A percentile compares a stretch with the other conserved stretches of the same genome.
These are phyloP conservation scores for Chaenogobius annularis DNA, from an alignment of 2,113 vertebrate genomes.

Conservation along the genomic window DNA sequence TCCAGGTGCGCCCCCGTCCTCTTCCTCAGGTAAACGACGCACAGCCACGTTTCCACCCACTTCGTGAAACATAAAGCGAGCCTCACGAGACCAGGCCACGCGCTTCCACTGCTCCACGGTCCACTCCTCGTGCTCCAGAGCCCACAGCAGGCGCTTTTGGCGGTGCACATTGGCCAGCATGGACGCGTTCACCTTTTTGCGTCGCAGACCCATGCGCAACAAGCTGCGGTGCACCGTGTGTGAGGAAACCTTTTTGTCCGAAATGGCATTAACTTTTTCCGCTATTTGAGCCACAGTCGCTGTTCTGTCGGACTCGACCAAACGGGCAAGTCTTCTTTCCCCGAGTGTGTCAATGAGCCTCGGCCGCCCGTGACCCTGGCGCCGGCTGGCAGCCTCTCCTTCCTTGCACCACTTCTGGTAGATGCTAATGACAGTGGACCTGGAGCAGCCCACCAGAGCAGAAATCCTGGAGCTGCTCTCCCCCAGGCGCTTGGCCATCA, in stretches of 20 bases:
- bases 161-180: slow-evolving; percentile 1
- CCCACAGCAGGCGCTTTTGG: slow-evolving; percentile 3
- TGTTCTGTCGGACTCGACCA: slow-evolving; percentile 6
- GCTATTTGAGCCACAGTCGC: slow-evolving; percentile 7
- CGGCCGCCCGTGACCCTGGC: slow-evolving; percentile 10
- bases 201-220: slow-evolving; percentile 22
- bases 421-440: slow-evolving; percentile 3
- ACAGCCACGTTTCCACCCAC: slow-evolving; percentile 26
- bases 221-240: slow-evolving; percentile 38
- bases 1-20: neutral
- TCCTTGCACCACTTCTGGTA: slow-evolving; percentile 8
- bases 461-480: slow-evolving; percentile 3
- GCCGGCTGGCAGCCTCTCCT: neutral
- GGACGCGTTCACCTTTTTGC: slow-evolving; percentile 1
- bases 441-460: slow-evolving; percentile 6
- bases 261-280: slow-evolving; percentile 10
- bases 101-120: slow-evolving; percentile 8
- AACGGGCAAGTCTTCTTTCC: neutral
- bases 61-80: slow-evolving; percentile 6
- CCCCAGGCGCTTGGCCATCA: slow-evolving; percentile 8
- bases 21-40: slow-evolving; percentile 14
- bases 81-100: slow-evolving; percentile 10
- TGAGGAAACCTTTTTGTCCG: slow-evolving; percentile 6
- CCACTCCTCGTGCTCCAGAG: slow-evolving; percentile 4
- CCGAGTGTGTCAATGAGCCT: neutral